Conservation (phyloP, 2,888 invertebrate genomes). For the Eilema depressum region DNA sequence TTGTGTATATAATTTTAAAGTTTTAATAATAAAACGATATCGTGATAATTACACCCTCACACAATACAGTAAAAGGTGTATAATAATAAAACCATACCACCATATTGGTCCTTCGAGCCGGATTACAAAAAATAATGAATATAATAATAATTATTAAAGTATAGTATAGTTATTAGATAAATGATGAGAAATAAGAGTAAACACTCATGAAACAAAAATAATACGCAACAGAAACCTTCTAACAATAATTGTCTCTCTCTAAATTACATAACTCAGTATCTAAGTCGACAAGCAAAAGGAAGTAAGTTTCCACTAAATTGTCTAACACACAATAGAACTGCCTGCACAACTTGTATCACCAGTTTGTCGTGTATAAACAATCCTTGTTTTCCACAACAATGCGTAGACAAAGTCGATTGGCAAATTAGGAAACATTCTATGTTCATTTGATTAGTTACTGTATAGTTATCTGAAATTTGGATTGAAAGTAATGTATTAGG, state of each 20-base stretch:
- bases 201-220: no score
- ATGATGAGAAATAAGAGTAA: no score
- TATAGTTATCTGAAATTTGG: no score
- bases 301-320: constrained; percentile 50
- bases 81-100: neutral
- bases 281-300: constrained; percentile 48
- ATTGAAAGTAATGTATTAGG: no score
- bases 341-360: constrained; percentile 38
- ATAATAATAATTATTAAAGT: no score
- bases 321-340: constrained; percentile 48
- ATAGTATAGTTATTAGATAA: no score
- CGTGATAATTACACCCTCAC: neutral
- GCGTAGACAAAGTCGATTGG: constrained; percentile 40
- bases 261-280: constrained; percentile 34
- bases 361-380: constrained; percentile 50
- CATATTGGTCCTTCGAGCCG: neutral
- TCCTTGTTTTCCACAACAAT: constrained; percentile 30
- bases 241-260: constrained; percentile 1
- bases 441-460: neutral
- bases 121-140: no score
- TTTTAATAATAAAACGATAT: neutral
- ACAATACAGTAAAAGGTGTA: neutral
- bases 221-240: neutral
- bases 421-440: constrained; percentile 29
- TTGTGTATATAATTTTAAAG: neutral